Conservation (phyloP, 2,113 vertebrate species). For the Pteropus alecto region DNA sequence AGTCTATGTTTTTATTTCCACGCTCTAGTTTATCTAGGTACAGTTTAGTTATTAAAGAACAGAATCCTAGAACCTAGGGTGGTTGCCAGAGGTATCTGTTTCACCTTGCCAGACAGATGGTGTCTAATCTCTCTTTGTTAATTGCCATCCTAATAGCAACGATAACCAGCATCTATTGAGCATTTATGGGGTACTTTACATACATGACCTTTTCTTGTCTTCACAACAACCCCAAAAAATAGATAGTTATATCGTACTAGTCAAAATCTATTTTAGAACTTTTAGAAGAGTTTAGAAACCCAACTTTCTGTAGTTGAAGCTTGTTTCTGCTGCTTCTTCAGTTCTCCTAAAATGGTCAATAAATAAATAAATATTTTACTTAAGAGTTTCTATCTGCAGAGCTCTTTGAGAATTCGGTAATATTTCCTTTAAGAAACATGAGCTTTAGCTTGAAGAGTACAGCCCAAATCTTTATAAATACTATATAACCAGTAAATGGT, state of each 20-base stretch:
- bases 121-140: background rate
- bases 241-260: background rate
- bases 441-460: background rate
- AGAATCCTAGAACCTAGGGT: background rate
- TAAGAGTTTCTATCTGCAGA: background rate
- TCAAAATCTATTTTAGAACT: background rate
- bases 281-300: background rate
- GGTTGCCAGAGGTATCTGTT: background rate
- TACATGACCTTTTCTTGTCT: background rate
- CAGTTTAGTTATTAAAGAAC: background rate
- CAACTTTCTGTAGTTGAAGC: background rate
- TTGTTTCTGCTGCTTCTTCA: background rate
- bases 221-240: background rate
- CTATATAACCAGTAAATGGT: background rate
- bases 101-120: background rate
- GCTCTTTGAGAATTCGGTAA: background rate
- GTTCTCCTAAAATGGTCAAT: conserved; percentile 6
- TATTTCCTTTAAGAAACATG: background rate
- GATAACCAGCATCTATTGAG: background rate
- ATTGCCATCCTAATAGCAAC: background rate
- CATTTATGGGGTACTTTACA: background rate
- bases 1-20: background rate
- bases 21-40: background rate
- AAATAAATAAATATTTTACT: background rate
- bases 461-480: background rate